Evolutionary conservation across 1,140 invertebrate genomes (phyloP).

Genomic region (Euwallacea fornicatus): DNA sequence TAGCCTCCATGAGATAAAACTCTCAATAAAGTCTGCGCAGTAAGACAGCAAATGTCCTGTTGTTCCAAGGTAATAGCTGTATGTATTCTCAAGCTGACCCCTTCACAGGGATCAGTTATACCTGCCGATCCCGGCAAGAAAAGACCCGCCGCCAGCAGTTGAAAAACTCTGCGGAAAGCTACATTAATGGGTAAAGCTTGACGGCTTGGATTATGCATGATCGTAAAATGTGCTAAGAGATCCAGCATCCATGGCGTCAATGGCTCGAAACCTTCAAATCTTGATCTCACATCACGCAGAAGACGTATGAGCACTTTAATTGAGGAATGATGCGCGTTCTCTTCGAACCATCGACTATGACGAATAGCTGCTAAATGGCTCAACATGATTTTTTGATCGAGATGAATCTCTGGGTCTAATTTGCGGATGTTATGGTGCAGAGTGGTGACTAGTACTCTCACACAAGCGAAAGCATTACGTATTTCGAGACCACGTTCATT

Average conservation of each 20-base stretch:
- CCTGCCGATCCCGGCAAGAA: slow-evolving; percentile 95
- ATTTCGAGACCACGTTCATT: slow-evolving; percentile 85
- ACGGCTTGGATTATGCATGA: slow-evolving; percentile 93
- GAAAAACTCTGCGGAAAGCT: slow-evolving; percentile 84
- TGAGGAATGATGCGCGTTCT: slow-evolving; percentile 96
- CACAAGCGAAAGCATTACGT: slow-evolving; percentile 76
- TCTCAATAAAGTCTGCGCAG: slow-evolving; percentile 82
- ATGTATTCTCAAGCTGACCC: slow-evolving; percentile 85
- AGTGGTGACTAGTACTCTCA: slow-evolving; percentile 89
- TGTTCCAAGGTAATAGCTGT: slow-evolving; percentile 91
- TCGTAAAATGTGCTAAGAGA: slow-evolving; percentile 91
- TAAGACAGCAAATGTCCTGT: slow-evolving; percentile 91
- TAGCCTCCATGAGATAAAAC: slow-evolving; percentile 91
- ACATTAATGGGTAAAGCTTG: slow-evolving; percentile 91
- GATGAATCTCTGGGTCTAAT: slow-evolving; percentile 87
- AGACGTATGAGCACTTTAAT: slow-evolving; percentile 95
- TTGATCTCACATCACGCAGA: slow-evolving; percentile 82
- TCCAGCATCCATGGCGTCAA: slow-evolving; percentile 97
- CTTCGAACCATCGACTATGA: slow-evolving; percentile 97
- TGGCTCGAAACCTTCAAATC: slow-evolving; percentile 88
- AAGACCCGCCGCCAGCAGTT: slow-evolving; percentile 89
- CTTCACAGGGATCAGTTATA: slow-evolving; percentile 92
- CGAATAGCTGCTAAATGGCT: slow-evolving; percentile 90
- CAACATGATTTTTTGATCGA: slow-evolving; percentile 84
- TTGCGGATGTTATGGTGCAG: slow-evolving; percentile 91